Evolutionary conservation across 2,797 vertebrate genomes (phyloP).

Genomic region (Channa striata): DNA sequence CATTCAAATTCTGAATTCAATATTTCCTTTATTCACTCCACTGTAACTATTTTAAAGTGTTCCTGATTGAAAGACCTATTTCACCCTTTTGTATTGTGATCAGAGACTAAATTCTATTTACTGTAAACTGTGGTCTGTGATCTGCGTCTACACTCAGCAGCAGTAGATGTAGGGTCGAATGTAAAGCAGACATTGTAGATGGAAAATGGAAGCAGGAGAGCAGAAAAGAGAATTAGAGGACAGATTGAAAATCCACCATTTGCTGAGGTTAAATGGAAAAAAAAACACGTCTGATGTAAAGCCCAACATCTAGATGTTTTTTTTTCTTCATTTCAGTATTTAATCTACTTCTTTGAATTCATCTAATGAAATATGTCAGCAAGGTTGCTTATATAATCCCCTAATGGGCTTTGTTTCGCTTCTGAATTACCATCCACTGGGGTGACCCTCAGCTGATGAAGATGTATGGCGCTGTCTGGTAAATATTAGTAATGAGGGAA

Average conservation of each 20-base stretch:
- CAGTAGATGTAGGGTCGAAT: slow-evolving; percentile 22
- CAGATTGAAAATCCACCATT: slow-evolving; percentile 44
- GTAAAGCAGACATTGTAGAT: slow-evolving; percentile 34
- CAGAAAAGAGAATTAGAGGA: slow-evolving; percentile 46
- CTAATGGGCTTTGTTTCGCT: slow-evolving; percentile 52
- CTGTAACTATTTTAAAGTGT: background rate
- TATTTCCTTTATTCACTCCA: slow-evolving; percentile 3
- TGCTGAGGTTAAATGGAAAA: slow-evolving; percentile 26
- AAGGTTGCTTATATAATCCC: slow-evolving; percentile 65
- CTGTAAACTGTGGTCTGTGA: slow-evolving; percentile 39
- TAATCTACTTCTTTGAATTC: slow-evolving; percentile 53
- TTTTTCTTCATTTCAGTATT: slow-evolving; percentile 36
- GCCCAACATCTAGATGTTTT: slow-evolving; percentile 16
- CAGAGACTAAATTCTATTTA: slow-evolving; percentile 34
- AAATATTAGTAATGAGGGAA: slow-evolving; percentile 66
- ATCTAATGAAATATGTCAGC: slow-evolving; percentile 57
- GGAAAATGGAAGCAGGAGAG: slow-evolving; percentile 38
- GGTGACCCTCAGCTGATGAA: slow-evolving; percentile 73
- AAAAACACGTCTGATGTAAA: slow-evolving; percentile 48
- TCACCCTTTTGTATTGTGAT: slow-evolving; percentile 4
- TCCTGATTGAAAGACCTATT: slow-evolving; percentile 1
- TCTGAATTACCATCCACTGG: slow-evolving; percentile 61
- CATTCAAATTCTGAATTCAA: background rate
- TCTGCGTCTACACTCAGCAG: slow-evolving; percentile 14
- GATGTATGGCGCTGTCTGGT: slow-evolving; percentile 63